These are phyloP conservation scores for Ctena decussata DNA, from an alignment of 2,888 invertebrate genomes.

Conservation along the genomic window DNA sequence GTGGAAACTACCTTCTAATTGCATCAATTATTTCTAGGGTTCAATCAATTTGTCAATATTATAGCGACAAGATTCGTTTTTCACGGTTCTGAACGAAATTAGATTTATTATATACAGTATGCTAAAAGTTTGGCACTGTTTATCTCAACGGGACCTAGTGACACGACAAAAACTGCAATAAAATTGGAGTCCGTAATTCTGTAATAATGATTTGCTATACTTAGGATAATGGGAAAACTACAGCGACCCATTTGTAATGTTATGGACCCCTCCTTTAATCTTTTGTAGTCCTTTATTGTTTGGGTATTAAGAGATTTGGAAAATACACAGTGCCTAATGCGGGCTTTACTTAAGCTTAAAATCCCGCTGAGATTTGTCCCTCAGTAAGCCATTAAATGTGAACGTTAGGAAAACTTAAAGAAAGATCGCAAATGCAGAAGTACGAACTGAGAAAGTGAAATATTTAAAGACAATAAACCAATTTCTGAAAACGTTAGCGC, in stretches of 20 bases:
- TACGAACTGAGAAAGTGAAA: no score
- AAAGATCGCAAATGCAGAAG: no score
- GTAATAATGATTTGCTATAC: no score
- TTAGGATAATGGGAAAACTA: no score
- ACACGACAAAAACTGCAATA: neutral
- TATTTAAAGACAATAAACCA: no score
- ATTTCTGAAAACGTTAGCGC: no score
- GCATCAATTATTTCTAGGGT: neutral
- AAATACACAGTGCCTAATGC: constrained; percentile 5
- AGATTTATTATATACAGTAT: neutral
- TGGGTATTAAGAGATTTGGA: neutral
- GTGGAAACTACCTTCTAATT: neutral
- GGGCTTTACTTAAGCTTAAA: neutral
- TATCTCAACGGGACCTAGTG: neutral
- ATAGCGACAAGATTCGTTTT: neutral
- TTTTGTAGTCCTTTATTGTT: neutral
- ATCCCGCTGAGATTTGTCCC: neutral
- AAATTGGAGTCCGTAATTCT: neutral
- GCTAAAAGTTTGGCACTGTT: neutral
- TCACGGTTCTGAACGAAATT: neutral
- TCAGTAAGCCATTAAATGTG: no score
- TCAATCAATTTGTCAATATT: neutral
- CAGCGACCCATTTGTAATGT: neutral
- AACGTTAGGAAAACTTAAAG: no score
- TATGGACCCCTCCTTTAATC: neutral